Evolutionary conservation across 2,888 invertebrate species (phyloP).

Genomic region (Oligia strigilis): DNA sequence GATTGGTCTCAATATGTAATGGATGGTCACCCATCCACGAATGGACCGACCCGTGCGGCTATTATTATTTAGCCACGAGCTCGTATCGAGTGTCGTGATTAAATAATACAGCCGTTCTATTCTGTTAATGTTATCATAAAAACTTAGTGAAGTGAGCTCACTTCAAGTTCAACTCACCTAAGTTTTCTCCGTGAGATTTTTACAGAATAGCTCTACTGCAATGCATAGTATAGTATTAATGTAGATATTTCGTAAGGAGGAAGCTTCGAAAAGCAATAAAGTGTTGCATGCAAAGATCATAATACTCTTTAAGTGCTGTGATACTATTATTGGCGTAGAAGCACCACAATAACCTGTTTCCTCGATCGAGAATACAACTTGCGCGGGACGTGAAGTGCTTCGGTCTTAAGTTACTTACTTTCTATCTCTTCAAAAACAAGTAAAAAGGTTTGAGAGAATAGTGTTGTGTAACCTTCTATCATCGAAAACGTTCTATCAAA

Average conservation of each 20-base stretch:
- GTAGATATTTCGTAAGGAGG: constrained; percentile 21
- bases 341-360: constrained; percentile 52
- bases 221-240: not conserved
- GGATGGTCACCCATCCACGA: not conserved
- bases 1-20: not conserved
- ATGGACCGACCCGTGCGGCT: not conserved
- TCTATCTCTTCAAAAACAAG: constrained; percentile 41
- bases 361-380: constrained; percentile 32
- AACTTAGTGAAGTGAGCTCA: not conserved
- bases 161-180: not conserved
- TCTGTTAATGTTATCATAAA: no score
- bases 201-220: not conserved
- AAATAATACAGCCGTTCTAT: not conserved
- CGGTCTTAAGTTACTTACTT: constrained; percentile 56
- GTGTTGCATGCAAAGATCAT: constrained; percentile 37
- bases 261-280: constrained; percentile 48
- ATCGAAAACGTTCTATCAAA: not conserved
- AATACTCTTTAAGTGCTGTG: constrained; percentile 50
- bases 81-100: not conserved
- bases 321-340: constrained; percentile 57
- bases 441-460: constrained; percentile 15
- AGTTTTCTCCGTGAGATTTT: not conserved
- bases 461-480: not conserved
- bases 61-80: not conserved
- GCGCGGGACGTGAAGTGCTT: constrained; percentile 46